Base-by-base conservation (phyloP, 2,113 vertebrate species). In the Emydura subglobosa region DNA sequence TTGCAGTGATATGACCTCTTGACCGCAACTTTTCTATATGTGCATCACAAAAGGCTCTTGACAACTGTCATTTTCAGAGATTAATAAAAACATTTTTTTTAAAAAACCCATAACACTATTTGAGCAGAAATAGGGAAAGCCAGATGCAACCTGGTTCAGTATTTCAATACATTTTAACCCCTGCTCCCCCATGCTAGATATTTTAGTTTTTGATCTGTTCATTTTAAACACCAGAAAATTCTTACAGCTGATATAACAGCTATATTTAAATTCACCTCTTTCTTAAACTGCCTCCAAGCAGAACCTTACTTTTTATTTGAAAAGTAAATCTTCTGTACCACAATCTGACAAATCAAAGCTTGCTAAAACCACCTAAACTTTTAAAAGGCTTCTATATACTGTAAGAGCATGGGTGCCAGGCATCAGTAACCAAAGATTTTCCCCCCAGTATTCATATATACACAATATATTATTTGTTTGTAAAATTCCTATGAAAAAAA, bases 131-230 rank as follows among this genome's bases (percentile, higher is more conserved):
- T 14, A 98, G 90, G 94, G 98, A 95, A 98, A 98, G 98, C 95
- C 97, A 97, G 96, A 98, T 94, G 93, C 92, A 98, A 96, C 86
- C 96, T 76, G 94, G 97, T 98, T 97, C 80, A 96, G 94, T 97
- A 98, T 96, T 97, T 90, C 96, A 98, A 97, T 96, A 97, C 97
- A 97, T 88, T 97, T 96, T 93, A 98, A 96, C 88, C 27, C 65
- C n/a, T 82, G 84, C 25, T 88, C 4, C 92, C 90, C 86, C 59
- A 92, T 98, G 97, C 91, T 96, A 97, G 88, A 49, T 96, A 96
- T 98, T 98, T 99, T 97, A 97, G 97, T 98, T 98, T 98, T 97
- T 98, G 97, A 97, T 98, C 97, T 98, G 98, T 96, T 98, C 98
- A 97, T 98, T 98, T 98, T 83, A 97, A 98, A 98, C 98, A 97